Evolutionary conservation across 2,797 vertebrate species (phyloP), one percentile per base, ranked within the genome.

Genomic region (Anguilla pacifica): DNA sequence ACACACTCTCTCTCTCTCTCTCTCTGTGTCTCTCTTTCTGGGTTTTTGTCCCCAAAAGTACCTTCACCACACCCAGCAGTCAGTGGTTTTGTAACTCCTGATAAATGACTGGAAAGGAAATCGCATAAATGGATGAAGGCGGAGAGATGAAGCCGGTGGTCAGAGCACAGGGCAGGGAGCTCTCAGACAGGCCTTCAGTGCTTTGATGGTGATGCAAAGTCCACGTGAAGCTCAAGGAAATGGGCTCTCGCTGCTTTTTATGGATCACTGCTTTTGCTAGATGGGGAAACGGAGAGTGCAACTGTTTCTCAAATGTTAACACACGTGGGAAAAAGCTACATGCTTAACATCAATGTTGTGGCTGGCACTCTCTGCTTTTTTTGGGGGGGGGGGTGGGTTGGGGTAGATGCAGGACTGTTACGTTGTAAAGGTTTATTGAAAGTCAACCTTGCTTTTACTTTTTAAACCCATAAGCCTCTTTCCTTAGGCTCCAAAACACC

Each of bases 261-360:
- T 70, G 93, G 93, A 92, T 94, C 93, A 93, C 88, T 90, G 93
- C 87, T 88, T 90, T 95, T 91, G 90, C 91, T 93, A 92, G 90
- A 92, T 0, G 89, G 88, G 83, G 89, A 81, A 87, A 92, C 87
- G 31, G 28, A 53, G 61, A 72, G 79, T 67, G 53, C 31, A 61
- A 59, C 15, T 61, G 43, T 53, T 86, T 79, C 51, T 79, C 28
- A 86, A 86, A 86, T 46, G 70, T 81, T 86, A 82, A 81, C 49
- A 86, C 25, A 82, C 13, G 55, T 49, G n/a, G 17, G 39, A 35
- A 39, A 77, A 77, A 17, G 17, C 0, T 17, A 49, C 74, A 43
- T 43, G 7, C 39, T 19, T 35, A 72, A 19, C 74, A 79, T 79
- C 31, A 15, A 17, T 79, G 74, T 17, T 19, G 31, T 79, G 35